These are phyloP conservation scores for Helicorthomorpha holstii DNA, from an alignment of 1,140 invertebrate genomes.

Conservation along the genomic window DNA sequence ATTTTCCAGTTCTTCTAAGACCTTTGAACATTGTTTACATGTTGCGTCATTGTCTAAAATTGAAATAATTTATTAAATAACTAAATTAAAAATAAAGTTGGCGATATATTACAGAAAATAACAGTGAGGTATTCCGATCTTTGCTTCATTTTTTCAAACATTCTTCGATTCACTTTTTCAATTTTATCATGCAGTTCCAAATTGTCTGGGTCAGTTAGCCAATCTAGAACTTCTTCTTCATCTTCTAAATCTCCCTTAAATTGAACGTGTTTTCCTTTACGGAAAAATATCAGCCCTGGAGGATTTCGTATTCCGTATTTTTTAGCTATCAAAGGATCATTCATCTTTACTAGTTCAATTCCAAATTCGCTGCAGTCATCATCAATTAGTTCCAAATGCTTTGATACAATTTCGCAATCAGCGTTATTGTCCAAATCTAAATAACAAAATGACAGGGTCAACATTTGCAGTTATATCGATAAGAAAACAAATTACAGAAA, in stretches of 20 bases:
- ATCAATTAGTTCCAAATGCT: slow-evolving; percentile 77
- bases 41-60: slow-evolving; percentile 63
- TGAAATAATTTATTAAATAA: background rate
- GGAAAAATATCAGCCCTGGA: slow-evolving; percentile 77
- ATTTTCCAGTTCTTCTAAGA: slow-evolving; percentile 54
- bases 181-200: slow-evolving; percentile 75
- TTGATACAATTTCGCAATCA: slow-evolving; percentile 33
- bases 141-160: slow-evolving; percentile 24
- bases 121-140: slow-evolving; percentile 40
- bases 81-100: background rate
- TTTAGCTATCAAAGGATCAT: slow-evolving; percentile 79
- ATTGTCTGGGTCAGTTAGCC: slow-evolving; percentile 81
- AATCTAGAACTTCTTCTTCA: slow-evolving; percentile 83
- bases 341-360: slow-evolving; percentile 78
- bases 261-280: slow-evolving; percentile 75
- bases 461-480: too few relatives aligned
- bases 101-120: slow-evolving; percentile 70
- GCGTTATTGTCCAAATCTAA: slow-evolving; percentile 54
- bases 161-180: slow-evolving; percentile 26
- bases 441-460: background rate
- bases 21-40: slow-evolving; percentile 80
- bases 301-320: slow-evolving; percentile 79
- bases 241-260: slow-evolving; percentile 82
- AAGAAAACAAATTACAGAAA: slow-evolving; percentile 57
- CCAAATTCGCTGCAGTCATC: slow-evolving; percentile 81